Percentiles rank a stretch among this genome's conserved stretches.
Evolutionary conservation across 2,888 invertebrate genomes (phyloP).

Genomic region (Drosophila barbarae): DNA sequence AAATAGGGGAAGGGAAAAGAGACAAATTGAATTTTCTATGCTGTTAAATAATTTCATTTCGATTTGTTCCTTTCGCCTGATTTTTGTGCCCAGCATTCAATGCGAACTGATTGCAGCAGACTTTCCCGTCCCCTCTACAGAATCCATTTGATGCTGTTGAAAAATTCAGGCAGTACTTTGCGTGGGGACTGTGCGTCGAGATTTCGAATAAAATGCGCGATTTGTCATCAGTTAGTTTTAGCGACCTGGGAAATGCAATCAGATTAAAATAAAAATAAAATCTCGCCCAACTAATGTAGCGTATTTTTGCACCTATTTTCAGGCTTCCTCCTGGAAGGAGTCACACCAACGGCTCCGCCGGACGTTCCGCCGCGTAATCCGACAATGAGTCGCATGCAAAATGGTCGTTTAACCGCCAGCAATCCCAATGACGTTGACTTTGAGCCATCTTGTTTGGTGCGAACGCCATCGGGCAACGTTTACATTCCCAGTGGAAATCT

Average conservation of each 20-base stretch:
- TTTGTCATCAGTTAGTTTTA: constrained; percentile 7
- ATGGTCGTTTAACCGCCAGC: constrained; percentile 87
- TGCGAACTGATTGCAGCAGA: constrained; percentile 59
- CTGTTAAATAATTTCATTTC: constrained; percentile 66
- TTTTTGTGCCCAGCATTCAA: constrained; percentile 53
- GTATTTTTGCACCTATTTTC: constrained; percentile 74
- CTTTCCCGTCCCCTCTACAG: not conserved
- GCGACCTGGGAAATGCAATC: constrained; percentile 9
- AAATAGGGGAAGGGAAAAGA: not conserved
- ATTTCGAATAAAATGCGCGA: constrained; percentile 26
- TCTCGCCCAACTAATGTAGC: constrained; percentile 11
- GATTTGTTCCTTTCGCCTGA: constrained; percentile 48
- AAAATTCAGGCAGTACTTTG: constrained; percentile 56
- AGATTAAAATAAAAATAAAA: constrained; percentile 14
- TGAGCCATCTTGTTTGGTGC: constrained; percentile 93
- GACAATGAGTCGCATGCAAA: constrained; percentile 94
- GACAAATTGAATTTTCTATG: constrained; percentile 64
- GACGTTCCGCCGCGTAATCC: constrained; percentile 95
- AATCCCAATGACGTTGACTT: constrained; percentile 90
- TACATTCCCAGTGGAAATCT: constrained; percentile 92
- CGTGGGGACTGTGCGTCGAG: constrained; percentile 46
- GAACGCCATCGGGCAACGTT: constrained; percentile 95
- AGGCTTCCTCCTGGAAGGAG: constrained; percentile 93
- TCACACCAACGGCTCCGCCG: constrained; percentile 86
- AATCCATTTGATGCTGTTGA: constrained; percentile 52